Evolutionary conservation across 2,888 invertebrate species (phyloP), one percentile per base, ranked within the genome.

Genomic region (Byasa hedistus): DNA sequence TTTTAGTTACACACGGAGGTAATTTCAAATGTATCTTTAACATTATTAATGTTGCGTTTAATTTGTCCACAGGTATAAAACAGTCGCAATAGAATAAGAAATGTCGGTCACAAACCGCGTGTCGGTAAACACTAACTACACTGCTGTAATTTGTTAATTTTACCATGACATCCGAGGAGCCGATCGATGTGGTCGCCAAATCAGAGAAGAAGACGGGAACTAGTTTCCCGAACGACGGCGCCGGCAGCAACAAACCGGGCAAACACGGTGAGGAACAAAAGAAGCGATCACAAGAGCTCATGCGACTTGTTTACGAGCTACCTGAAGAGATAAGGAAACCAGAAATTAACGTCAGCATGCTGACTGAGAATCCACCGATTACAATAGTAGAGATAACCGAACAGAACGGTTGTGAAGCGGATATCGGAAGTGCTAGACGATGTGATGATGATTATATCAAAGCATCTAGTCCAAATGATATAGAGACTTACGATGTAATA

Each of bases 151-250:
- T 70, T 72, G 81, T 76, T 79, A 71, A 80, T 76, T 65, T 73
- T 78, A 84, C 85, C 80, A 91, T 91, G 91, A 91, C 91, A 76
- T 91, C 91, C 75, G 91, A 91, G 74, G 87, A 90, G 70, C 84
- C 88, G 0, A 85, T 89, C 71, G 85, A 91, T 84, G 87, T 84
- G 66, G 86, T 85, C 69, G 70, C 76, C 64, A 86, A 88, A 73
- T 85, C 87, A 68, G 75, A 81, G 56, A 87, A 87, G 72, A 88
- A 89, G 70, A 76, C 83, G 66, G 81, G 85, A 69, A 73, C 81
- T 0, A 88, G 87, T 66, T 86, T 85, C 57, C 75, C 79, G 52
- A 82, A 84, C 71, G 84, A 82, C 44, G 79, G 80, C 71, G 79
- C 80, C 54, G 83, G 82, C 63, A 78, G 79, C 69, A 83, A 82